A percentile compares a stretch with the other conserved stretches of the same genome.
These are phyloP conservation scores for Malurus alboscapulatus DNA, from an alignment of 2,113 vertebrate species.

Conservation along the genomic window DNA sequence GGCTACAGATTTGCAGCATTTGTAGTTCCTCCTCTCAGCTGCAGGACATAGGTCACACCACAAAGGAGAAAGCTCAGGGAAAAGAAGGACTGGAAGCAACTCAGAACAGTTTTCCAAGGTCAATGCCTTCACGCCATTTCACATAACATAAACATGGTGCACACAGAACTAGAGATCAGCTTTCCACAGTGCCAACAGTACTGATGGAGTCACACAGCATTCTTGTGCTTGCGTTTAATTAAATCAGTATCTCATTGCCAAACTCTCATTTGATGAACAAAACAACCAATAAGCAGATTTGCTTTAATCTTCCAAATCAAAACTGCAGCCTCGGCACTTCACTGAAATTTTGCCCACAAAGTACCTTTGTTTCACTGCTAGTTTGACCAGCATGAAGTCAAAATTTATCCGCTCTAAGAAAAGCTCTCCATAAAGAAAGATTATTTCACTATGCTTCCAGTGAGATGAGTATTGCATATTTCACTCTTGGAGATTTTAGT, in stretches of 20 bases:
- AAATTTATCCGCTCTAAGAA: background rate
- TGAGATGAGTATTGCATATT: background rate
- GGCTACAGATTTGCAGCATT: background rate
- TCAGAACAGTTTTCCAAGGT: background rate
- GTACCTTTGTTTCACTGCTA: background rate
- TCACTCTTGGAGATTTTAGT: background rate
- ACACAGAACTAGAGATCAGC: background rate
- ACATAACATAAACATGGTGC: accelerated
- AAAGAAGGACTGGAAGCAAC: background rate
- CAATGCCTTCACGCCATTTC: background rate
- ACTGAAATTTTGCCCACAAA: background rate
- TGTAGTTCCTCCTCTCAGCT: background rate
- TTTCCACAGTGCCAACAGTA: background rate
- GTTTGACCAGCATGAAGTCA: background rate
- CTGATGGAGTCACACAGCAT: background rate
- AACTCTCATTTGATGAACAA: background rate
- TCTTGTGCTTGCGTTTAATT: background rate
- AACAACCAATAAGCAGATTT: background rate
- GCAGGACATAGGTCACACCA: background rate
- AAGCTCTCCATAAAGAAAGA: background rate
- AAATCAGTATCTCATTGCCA: background rate
- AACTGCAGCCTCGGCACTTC: background rate
- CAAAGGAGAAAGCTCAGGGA: background rate
- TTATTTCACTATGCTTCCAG: background rate
- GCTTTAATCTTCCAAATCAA: background rate